Evolutionary conservation across 1,140 invertebrate genomes (phyloP).

Genomic region (Megathymus violae): DNA sequence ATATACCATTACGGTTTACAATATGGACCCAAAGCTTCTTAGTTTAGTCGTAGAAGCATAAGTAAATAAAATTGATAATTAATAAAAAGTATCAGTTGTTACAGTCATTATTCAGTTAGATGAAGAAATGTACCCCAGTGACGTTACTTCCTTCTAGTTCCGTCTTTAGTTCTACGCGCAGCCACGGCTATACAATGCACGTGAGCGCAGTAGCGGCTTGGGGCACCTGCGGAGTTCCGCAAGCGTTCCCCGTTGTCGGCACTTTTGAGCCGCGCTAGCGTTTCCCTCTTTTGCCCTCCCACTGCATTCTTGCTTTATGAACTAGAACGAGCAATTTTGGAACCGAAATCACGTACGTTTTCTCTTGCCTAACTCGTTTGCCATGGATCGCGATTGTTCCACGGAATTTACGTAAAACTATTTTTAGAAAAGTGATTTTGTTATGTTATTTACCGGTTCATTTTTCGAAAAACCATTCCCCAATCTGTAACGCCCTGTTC

Average conservation of each 20-base stretch:
- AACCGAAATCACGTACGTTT: conserved; percentile 13
- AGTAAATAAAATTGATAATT: no score
- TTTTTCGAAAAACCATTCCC: no score
- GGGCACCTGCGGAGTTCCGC: conserved; percentile 50
- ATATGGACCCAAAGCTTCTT: no score
- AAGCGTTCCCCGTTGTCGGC: conserved; percentile 56
- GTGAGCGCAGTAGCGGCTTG: conserved; percentile 4
- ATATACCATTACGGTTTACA: no score
- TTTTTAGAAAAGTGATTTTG: no score
- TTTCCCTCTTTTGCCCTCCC: conserved; percentile 55
- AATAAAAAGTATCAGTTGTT: no score
- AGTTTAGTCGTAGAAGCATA: no score
- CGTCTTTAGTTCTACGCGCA: not conserved
- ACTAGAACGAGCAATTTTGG: conserved; percentile 48
- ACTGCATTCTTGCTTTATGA: conserved; percentile 58
- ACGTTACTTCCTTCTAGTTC: not conserved
- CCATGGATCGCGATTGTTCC: conserved; percentile 35
- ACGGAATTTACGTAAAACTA: no score
- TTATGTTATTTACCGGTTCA: no score
- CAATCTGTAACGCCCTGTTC: no score
- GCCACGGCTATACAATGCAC: conserved; percentile 5
- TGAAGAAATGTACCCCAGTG: no score
- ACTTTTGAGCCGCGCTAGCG: conserved; percentile 54
- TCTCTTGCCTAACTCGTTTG: conserved; percentile 16
- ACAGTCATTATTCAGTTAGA: no score